These are phyloP conservation scores for Psilanteris sp. DNA, from an alignment of 1,140 invertebrate species.

Conservation along the genomic window DNA sequence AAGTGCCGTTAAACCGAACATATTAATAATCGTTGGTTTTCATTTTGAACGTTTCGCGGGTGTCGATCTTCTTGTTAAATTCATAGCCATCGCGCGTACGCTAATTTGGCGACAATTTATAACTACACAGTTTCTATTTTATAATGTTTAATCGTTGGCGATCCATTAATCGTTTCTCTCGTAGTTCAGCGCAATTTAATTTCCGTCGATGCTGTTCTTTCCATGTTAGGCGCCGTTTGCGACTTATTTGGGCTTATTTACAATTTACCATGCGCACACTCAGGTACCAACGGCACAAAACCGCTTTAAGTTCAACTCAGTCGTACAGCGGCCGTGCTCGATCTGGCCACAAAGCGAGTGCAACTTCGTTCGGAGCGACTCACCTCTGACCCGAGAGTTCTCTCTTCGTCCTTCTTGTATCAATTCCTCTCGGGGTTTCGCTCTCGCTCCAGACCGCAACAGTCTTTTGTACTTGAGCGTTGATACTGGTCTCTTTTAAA, in stretches of 20 bases:
- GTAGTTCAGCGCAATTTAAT: slow-evolving; percentile 17
- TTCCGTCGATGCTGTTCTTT: background rate
- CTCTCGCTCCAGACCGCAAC: slow-evolving; percentile 38
- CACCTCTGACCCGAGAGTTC: slow-evolving; percentile 73
- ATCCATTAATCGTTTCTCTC: no score
- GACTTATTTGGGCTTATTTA: slow-evolving; percentile 55
- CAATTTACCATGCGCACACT: slow-evolving; percentile 44
- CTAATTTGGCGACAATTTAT: no score
- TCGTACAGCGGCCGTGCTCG: slow-evolving; percentile 58
- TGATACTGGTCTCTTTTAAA: slow-evolving; percentile 73
- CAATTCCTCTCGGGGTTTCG: slow-evolving; percentile 55
- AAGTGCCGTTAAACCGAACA: no score
- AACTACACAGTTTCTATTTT: no score
- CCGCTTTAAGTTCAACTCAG: slow-evolving; percentile 47
- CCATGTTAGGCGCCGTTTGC: slow-evolving; percentile 6
- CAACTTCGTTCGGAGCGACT: slow-evolving; percentile 71
- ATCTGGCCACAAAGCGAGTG: slow-evolving; percentile 73
- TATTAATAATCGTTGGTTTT: no score
- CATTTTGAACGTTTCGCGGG: no score
- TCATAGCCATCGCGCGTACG: no score
- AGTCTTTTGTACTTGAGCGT: slow-evolving; percentile 71
- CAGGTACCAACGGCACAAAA: slow-evolving; percentile 41
- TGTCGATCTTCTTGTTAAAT: no score
- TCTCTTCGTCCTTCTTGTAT: slow-evolving; percentile 67
- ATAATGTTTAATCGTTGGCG: no score